A percentile compares a stretch with the other conserved stretches of the same genome.
Conservation (phyloP, 2,888 invertebrate species). For the Latheticus oryzae region DNA sequence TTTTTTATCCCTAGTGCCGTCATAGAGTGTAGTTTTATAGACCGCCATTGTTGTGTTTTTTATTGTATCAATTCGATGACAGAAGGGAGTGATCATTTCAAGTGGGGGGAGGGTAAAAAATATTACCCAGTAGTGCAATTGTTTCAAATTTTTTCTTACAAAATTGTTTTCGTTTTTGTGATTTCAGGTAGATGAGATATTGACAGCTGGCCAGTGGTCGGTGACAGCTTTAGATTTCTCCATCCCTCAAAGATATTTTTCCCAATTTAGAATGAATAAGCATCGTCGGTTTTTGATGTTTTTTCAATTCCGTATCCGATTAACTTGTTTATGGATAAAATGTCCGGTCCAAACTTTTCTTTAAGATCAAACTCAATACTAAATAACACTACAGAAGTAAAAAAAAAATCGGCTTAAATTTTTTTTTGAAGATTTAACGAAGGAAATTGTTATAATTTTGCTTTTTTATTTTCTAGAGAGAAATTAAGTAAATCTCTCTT, state of each 20-base stretch:
- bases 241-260: constrained; percentile 50
- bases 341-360: constrained; percentile 55
- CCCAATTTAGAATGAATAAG: constrained; percentile 57
- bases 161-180: constrained; percentile 7
- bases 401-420: no score
- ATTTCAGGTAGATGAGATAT: constrained; percentile 44
- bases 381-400: no score
- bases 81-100: constrained; percentile 55
- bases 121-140: constrained; percentile 16
- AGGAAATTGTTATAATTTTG: no score
- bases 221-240: constrained; percentile 58
- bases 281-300: constrained; percentile 57
- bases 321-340: constrained; percentile 61
- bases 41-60: constrained; percentile 53
- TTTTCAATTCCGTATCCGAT: constrained; percentile 62
- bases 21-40: constrained; percentile 27
- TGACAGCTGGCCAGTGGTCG: constrained; percentile 60
- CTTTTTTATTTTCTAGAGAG: no score
- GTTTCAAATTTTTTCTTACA: no score
- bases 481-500: constrained; percentile 44
- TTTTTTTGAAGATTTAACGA: no score
- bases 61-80: constrained; percentile 56
- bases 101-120: constrained; percentile 52
- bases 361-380: no score
- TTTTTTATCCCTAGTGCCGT: constrained; percentile 26